Evolutionary conservation across 2,888 invertebrate species (phyloP).

Genomic region (Harpalus rubripes): DNA sequence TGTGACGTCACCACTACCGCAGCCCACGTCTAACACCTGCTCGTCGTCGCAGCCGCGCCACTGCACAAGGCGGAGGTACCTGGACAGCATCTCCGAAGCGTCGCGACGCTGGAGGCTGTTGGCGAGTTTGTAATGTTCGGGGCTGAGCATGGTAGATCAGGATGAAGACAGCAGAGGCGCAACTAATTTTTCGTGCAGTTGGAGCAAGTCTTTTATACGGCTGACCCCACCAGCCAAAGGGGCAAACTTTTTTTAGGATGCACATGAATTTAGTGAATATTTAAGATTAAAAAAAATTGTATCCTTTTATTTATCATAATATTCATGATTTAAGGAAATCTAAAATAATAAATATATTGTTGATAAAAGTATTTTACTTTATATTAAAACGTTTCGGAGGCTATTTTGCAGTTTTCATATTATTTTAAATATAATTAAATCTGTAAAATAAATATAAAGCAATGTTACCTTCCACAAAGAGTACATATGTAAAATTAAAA

Average conservation of each 20-base stretch:
- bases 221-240: slow-evolving; percentile 62
- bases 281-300: neutral
- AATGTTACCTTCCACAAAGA: too few species aligned
- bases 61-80: slow-evolving; percentile 81
- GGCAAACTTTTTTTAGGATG: slow-evolving; percentile 45
- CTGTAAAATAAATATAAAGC: too few species aligned
- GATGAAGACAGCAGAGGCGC: neutral
- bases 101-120: slow-evolving; percentile 85
- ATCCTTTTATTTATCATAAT: neutral
- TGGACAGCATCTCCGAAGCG: slow-evolving; percentile 82
- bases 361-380: too few species aligned
- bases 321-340: too few species aligned
- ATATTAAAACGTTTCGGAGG: too few species aligned
- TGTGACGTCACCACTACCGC: slow-evolving; percentile 86
- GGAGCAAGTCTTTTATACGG: slow-evolving; percentile 61
- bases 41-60: slow-evolving; percentile 77
- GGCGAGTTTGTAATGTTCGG: slow-evolving; percentile 84
- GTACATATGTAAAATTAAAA: too few species aligned
- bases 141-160: slow-evolving; percentile 80
- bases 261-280: neutral
- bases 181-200: slow-evolving; percentile 61
- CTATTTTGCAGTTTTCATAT: too few species aligned
- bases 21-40: slow-evolving; percentile 85
- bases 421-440: too few species aligned
- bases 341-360: too few species aligned